phyloP scores from a whole-genome alignment of 2,888 invertebrate species.

The Latrodectus elegans region DNA sequence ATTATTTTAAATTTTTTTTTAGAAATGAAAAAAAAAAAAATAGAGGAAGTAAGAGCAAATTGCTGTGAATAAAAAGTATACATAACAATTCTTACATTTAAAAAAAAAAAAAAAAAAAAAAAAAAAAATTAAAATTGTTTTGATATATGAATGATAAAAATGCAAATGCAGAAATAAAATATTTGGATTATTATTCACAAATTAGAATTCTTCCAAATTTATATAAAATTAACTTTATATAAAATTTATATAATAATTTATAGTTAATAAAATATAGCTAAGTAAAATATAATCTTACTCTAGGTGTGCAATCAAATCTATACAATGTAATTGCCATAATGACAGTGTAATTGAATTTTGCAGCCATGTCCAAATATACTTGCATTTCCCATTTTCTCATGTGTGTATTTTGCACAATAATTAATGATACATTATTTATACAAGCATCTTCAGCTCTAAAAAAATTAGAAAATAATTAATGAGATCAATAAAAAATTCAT shows the following conservation, averaged over 20 bases:
- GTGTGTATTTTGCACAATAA: slow-evolving; percentile 60
- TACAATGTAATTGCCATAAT: slow-evolving; percentile 61
- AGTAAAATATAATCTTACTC: slow-evolving; percentile 19
- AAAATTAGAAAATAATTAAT: background rate
- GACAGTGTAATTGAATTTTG: slow-evolving; percentile 30
- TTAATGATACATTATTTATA: slow-evolving; percentile 7
- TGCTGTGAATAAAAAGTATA: too few species aligned
- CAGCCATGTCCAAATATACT: slow-evolving; percentile 52
- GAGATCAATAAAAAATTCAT: too few species aligned
- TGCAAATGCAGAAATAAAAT: background rate
- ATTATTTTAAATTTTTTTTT: too few species aligned
- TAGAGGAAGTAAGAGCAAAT: too few species aligned
- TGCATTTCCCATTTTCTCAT: slow-evolving; percentile 62
- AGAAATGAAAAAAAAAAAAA: too few species aligned
- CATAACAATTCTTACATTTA: too few species aligned
- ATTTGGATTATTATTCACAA: background rate
- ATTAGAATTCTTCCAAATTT: background rate
- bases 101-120: too few species aligned
- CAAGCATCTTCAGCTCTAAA: slow-evolving; percentile 55
- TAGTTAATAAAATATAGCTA: too few species aligned
- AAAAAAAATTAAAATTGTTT: too few species aligned
- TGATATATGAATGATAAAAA: background rate
- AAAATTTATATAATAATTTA: too few species aligned
- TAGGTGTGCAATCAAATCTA: slow-evolving; percentile 42
- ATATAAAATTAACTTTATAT: background rate